Conservation (phyloP, 2,113 vertebrate genomes). For the Psophia crepitans region DNA sequence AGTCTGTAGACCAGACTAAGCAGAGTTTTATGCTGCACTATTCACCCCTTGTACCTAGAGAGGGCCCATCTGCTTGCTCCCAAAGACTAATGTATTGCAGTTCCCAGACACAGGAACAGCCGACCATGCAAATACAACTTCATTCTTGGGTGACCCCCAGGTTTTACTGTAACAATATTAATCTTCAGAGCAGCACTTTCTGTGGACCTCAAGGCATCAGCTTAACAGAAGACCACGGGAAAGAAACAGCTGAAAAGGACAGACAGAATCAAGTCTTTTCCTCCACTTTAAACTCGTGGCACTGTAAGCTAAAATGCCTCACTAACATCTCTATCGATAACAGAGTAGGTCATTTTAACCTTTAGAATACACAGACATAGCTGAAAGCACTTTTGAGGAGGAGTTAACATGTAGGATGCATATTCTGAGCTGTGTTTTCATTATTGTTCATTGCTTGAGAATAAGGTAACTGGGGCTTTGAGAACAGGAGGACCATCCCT, state of each 20-base stretch:
- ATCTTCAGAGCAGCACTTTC: not conserved
- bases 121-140: not conserved
- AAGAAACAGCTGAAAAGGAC: not conserved
- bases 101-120: not conserved
- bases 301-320: too few species aligned
- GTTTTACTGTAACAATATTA: not conserved
- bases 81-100: not conserved
- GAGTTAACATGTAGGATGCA: too few species aligned
- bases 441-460: too few species aligned
- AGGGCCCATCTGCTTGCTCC: not conserved
- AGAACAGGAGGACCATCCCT: too few species aligned
- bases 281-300: not conserved
- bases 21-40: not conserved
- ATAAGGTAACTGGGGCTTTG: too few species aligned
- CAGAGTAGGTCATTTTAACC: too few species aligned
- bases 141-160: rapidly evolving
- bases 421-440: too few species aligned
- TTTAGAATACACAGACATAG: too few species aligned
- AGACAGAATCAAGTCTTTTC: not conserved
- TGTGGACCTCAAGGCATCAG: not conserved
- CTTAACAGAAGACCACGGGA: not conserved
- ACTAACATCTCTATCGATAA: too few species aligned
- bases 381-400: too few species aligned
- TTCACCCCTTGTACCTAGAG: not conserved
- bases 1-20: not conserved